These are phyloP conservation scores for Sciaenops ocellatus DNA, from an alignment of 2,797 vertebrate species.

Conservation along the genomic window DNA sequence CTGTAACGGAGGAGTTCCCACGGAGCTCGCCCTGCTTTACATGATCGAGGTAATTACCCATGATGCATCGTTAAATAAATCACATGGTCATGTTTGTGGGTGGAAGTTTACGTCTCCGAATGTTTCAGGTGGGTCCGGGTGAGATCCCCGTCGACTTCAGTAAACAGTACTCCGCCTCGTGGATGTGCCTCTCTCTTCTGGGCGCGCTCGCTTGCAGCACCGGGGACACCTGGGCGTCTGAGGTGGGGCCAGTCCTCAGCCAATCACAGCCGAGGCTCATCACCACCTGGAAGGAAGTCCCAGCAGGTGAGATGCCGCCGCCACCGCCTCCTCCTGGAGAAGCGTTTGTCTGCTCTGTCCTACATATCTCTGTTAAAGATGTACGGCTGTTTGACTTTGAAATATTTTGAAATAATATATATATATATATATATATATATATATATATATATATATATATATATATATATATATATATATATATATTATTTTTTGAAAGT, in stretches of 20 bases:
- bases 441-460: too few species aligned
- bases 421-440: too few species aligned
- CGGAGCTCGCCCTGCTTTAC: conserved; percentile 94
- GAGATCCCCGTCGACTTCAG: conserved; percentile 95
- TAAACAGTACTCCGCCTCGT: conserved; percentile 94
- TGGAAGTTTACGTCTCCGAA: too few species aligned
- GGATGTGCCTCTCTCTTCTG: conserved; percentile 96
- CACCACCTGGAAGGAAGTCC: conserved; percentile 95
- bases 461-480: too few species aligned
- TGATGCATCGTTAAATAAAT: too few species aligned
- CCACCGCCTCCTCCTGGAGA: too few species aligned
- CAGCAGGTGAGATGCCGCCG: conserved; percentile 84
- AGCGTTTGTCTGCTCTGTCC: too few species aligned
- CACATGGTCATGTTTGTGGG: too few species aligned
- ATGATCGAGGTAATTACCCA: conserved; percentile 90
- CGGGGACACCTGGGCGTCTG: conserved; percentile 97
- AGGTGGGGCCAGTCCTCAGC: conserved; percentile 92
- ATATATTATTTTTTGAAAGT: too few species aligned
- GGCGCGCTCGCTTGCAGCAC: conserved; percentile 92
- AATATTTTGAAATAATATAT: too few species aligned
- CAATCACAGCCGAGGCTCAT: conserved; percentile 90
- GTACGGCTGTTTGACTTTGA: too few species aligned
- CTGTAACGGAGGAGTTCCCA: conserved; percentile 95
- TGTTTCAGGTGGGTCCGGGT: conserved; percentile 88
- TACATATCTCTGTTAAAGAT: too few species aligned